These are phyloP conservation scores for Graphium colonna DNA, from an alignment of 2,888 invertebrate genomes.

Conservation along the genomic window DNA sequence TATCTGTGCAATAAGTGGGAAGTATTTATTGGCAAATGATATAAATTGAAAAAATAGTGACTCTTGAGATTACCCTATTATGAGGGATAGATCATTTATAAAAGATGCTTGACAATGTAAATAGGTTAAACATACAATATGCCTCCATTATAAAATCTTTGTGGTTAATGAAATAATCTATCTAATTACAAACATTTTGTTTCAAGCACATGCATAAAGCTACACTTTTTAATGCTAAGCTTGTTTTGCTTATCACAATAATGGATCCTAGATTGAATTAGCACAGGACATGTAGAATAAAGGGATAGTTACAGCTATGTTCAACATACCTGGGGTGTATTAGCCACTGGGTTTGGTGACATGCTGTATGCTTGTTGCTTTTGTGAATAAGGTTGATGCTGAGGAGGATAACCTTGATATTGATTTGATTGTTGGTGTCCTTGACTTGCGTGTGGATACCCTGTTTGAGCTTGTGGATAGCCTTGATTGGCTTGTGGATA, in stretches of 20 bases:
- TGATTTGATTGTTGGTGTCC: slow-evolving; percentile 45
- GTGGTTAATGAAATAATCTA: background rate
- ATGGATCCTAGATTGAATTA: slow-evolving; percentile 26
- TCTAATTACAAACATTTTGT: background rate
- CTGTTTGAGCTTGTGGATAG: slow-evolving; percentile 33
- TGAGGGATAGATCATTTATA: no score
- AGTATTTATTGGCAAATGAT: no score
- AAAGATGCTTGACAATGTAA: no score
- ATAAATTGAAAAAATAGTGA: no score
- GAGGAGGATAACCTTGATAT: slow-evolving; percentile 50
- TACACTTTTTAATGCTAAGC: slow-evolving; percentile 26
- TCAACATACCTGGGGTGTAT: slow-evolving; percentile 56
- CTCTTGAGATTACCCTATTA: no score
- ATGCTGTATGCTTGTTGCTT: slow-evolving; percentile 48
- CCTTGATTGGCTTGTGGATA: slow-evolving; percentile 43
- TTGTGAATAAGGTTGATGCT: slow-evolving; percentile 41
- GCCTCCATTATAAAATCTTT: background rate
- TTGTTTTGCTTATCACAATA: slow-evolving; percentile 63
- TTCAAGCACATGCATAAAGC: slow-evolving; percentile 3
- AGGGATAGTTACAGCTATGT: slow-evolving; percentile 22
- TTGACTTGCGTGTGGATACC: slow-evolving; percentile 37
- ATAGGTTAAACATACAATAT: no score
- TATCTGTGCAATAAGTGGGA: no score
- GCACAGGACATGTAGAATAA: slow-evolving; percentile 23
- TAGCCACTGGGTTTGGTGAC: slow-evolving; percentile 44